phyloP scores from a whole-genome alignment of 1,140 invertebrate genomes.

The Drosophila orosa region DNA sequence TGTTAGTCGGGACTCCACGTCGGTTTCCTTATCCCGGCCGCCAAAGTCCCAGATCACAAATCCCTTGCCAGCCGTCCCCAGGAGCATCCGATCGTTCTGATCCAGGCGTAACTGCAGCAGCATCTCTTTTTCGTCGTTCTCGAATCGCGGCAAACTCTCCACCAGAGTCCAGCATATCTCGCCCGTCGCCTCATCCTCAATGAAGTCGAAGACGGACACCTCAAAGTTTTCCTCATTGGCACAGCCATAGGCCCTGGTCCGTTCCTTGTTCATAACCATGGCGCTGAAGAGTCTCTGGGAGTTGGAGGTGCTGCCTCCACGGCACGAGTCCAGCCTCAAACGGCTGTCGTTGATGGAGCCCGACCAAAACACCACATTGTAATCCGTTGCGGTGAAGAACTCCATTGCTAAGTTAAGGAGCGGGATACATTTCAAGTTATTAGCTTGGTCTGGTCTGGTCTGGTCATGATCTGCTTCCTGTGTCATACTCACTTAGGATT shows the following conservation, averaged over 20 bases:
- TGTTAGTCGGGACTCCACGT: slow-evolving; percentile 60
- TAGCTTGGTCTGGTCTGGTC: not conserved
- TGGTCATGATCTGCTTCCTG: not conserved
- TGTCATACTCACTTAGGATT: slow-evolving; percentile 87
- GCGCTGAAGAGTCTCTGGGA: slow-evolving; percentile 91
- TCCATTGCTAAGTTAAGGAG: slow-evolving; percentile 87
- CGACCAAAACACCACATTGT: slow-evolving; percentile 91
- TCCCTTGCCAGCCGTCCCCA: slow-evolving; percentile 93
- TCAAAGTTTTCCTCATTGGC: slow-evolving; percentile 86
- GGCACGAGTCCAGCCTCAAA: slow-evolving; percentile 88
- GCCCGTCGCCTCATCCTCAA: slow-evolving; percentile 84
- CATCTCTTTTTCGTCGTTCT: slow-evolving; percentile 89
- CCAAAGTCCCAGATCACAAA: slow-evolving; percentile 90
- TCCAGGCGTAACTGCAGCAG: slow-evolving; percentile 93
- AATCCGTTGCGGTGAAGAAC: slow-evolving; percentile 89
- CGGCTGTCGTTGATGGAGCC: slow-evolving; percentile 90
- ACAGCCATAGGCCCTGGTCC: slow-evolving; percentile 87
- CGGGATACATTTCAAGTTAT: not conserved
- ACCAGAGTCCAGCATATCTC: slow-evolving; percentile 87
- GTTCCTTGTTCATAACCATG: slow-evolving; percentile 87
- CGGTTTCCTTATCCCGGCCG: slow-evolving; percentile 49
- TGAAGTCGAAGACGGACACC: slow-evolving; percentile 82
- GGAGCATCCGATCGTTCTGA: slow-evolving; percentile 90
- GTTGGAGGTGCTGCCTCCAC: slow-evolving; percentile 86
- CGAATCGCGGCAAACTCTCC: slow-evolving; percentile 86